Evolutionary conservation across 2,797 vertebrate species (phyloP).

Genomic region (Chelonia mydas): DNA sequence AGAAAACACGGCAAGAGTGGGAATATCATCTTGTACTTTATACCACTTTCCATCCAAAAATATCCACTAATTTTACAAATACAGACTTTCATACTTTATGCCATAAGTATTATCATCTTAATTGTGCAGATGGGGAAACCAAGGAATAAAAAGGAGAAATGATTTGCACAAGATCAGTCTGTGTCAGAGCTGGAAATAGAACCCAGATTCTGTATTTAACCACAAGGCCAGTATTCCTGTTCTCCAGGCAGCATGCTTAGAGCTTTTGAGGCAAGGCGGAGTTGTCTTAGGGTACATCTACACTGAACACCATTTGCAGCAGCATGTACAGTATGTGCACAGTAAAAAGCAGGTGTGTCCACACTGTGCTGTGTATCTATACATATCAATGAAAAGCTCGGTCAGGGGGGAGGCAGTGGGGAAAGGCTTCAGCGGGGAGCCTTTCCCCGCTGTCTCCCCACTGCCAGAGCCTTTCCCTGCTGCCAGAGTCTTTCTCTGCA

Average conservation of each 20-base stretch:
- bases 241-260: rapidly evolving
- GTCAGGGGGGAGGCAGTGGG: too few species aligned
- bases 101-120: neutral
- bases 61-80: neutral
- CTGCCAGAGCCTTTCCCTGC: neutral
- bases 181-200: rapidly evolving
- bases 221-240: rapidly evolving
- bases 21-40: neutral
- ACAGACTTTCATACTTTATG: neutral
- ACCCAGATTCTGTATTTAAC: neutral
- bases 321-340: neutral
- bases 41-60: neutral
- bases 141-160: neutral
- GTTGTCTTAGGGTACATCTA: neutral
- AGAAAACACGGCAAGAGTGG: neutral
- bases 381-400: neutral
- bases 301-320: too few species aligned
- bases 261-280: rapidly evolving
- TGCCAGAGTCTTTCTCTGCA: neutral
- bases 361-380: neutral
- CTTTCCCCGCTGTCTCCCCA: too few species aligned
- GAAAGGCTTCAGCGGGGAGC: neutral
- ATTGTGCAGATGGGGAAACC: neutral
- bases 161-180: rapidly evolving
- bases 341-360: neutral